Base-by-base conservation (phyloP, 2,113 vertebrate species). In the Pantherophis guttatus region DNA sequence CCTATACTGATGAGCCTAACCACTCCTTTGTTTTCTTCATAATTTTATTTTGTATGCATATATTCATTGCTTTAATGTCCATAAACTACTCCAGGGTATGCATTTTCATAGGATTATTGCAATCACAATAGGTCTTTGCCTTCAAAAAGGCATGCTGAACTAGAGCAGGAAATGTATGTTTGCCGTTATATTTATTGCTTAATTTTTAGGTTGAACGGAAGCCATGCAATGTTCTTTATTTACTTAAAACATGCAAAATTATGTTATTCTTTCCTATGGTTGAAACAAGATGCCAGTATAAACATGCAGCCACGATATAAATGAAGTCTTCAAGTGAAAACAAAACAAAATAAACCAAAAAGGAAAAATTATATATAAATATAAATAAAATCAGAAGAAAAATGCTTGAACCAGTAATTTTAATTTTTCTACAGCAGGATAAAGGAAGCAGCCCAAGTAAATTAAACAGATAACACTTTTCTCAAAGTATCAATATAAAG, bases 191-290 rank as follows among this genome's bases (percentile, higher is more conserved):
- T 92, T 91, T 92, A 95, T 8, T 86, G 21, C 19, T 39, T 91
- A 90, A 62, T 87, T 94, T 93, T 86, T 85, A 62, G 89, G 90
- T 93, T 91, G 93, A 93, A 54, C 54, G 93, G 70, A 87, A 94
- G 23, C 3, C 39, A 26, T 33, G 26, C 87, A 91, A 91, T 7
- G 13, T 2, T 29, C 10, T 88, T 81, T 33, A 91, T 88, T 86
- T 57, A 50, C 87, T 88, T 87, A 15, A 59, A 92, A 39, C 86
- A 94, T 59, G 75, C 39, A 88, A 90, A 92, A 13, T 62, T 59
- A 24, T 17, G 0, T 17, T 8, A 50, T 90, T 21, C 33, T 19
- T 29, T 26, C 62, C 3, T 0, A n/a, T 92, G 24, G 59, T 13
- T 91, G 89, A 33, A 5, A 26, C 3, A 62, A 91, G 93, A 81